These are phyloP conservation scores for Gambusia yucatana DNA, from an alignment of 2,797 vertebrate genomes.

Conservation along the genomic window DNA sequence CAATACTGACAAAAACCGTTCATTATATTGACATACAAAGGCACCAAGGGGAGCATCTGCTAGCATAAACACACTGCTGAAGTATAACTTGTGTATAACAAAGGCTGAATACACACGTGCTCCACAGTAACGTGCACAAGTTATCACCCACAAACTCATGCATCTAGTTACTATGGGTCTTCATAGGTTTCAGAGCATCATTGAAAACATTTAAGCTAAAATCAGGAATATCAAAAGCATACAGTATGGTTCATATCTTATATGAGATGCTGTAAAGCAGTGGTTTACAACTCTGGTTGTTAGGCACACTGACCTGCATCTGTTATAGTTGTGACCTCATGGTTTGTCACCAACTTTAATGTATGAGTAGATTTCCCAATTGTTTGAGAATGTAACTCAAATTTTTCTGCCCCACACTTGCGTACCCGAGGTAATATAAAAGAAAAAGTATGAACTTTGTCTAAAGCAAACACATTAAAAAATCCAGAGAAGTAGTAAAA, in stretches of 20 bases:
- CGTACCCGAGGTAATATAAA: background rate
- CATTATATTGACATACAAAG: constrained; percentile 27
- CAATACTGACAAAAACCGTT: constrained; percentile 29
- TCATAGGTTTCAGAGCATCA: background rate
- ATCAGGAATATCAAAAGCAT: background rate
- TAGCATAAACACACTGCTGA: constrained; percentile 4
- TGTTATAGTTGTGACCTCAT: background rate
- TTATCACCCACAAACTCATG: background rate
- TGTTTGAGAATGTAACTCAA: background rate
- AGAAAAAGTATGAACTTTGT: background rate
- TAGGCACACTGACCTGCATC: background rate
- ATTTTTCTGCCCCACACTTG: background rate
- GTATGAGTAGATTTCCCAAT: background rate
- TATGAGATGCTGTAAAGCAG: background rate
- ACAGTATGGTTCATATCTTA: background rate
- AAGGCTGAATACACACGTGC: background rate
- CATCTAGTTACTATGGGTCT: background rate
- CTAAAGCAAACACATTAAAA: background rate
- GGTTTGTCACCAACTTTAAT: background rate
- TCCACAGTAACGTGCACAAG: background rate
- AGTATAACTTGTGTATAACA: constrained; percentile 10
- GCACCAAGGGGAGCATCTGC: constrained; percentile 7
- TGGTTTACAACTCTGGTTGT: background rate
- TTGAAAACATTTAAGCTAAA: background rate
- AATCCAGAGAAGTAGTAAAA: background rate